Evolutionary conservation across 2,888 invertebrate genomes (phyloP), one percentile per base, ranked within the genome.

Genomic region (Prionchulus punctatus): DNA sequence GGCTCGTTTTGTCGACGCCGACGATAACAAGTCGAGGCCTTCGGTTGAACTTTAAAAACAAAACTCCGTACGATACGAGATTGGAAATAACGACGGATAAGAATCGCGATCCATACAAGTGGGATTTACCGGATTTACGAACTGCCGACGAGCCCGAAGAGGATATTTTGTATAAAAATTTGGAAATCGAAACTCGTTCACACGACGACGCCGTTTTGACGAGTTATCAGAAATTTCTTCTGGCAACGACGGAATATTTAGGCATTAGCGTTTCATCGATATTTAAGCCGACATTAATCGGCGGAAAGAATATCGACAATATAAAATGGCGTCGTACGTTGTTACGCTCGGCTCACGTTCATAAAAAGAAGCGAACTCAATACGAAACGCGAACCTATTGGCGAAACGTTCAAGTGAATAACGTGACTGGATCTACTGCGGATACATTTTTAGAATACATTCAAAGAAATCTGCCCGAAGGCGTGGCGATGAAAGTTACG

Each of bases 401-500:
- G 72, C 80, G 84, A 59, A 84, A 84, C 66, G 60, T 62, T 12
- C 64, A 76, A 72, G 80, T 91, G 30, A 81, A 83, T 65, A 79
- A 84, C 65, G 70, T 98, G 15, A 98, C 98, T 0, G 91, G 89
- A 1, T 92, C 92, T 2, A 98, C 96, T 15, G 84, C 91, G 51
- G 88, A 88, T 62, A 94, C 96, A 12, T 86, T 86, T 70, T 74
- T 98, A 54, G 98, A 98, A 75, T 98, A 98, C 71, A 81, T 94
- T 58, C 83, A 98, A 72, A 78, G 96, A 65, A 96, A 96, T 77
- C 78, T 98, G 55, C 98, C 98, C 0, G 98, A 98, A 78, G 96
- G 96, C 43, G 86, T 96, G 61, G 87, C 88, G 2, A 79, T 98
- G 72, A 90, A 90, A 77, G 73, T 76, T 47, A 63, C 64, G 26